Evolutionary conservation across 2,888 invertebrate species (phyloP), one percentile per base, ranked within the genome.

Genomic region (Pammene aurita): DNA sequence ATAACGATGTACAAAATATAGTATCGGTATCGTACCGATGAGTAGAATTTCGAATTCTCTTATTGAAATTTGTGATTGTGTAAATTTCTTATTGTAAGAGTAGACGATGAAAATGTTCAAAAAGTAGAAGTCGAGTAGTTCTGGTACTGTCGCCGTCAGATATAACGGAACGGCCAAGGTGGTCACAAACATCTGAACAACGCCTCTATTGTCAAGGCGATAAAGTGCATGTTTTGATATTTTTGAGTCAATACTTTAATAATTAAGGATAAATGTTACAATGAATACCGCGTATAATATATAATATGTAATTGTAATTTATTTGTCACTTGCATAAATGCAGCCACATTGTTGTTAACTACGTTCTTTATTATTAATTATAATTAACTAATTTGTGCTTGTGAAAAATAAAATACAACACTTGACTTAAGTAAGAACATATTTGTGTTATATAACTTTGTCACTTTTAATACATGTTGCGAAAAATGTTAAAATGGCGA

Each of bases 21-120:
- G 63, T 44, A 35, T 46, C 26, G 57, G 57, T 18, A 44, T 34
- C 16, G 4, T 44, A 57, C 57, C 16, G 50, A 64, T 13, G 52
- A 14, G 44, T 58, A 63, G 62, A 42, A 48, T 57, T 64, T 16
- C n/a, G 9, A 35, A 60, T 46, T 57, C 42, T 68, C 57, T 68
- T 68, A 68, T 63, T 58, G 52, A 35, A 63, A 18, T 64, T 63
- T 64, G 63, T 68, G 58, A 64, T 34, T 42, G 38, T 63, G 56
- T 68, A 68, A 57, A 68, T 68, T 68, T 68, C 52, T 48, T 58
- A 68, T 42, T 63, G 50, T 63, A 68, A 58, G 68, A 64, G 68
- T 67, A 56, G 67, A 54, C 0, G 46, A 60, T 60, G 50, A 10
- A 61, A 61, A 62, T 41, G 50, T 62, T 52, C 52, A 62, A 62